Base-by-base conservation (phyloP, 2,888 invertebrate species). In the Ganaspis brasiliensis region DNA sequence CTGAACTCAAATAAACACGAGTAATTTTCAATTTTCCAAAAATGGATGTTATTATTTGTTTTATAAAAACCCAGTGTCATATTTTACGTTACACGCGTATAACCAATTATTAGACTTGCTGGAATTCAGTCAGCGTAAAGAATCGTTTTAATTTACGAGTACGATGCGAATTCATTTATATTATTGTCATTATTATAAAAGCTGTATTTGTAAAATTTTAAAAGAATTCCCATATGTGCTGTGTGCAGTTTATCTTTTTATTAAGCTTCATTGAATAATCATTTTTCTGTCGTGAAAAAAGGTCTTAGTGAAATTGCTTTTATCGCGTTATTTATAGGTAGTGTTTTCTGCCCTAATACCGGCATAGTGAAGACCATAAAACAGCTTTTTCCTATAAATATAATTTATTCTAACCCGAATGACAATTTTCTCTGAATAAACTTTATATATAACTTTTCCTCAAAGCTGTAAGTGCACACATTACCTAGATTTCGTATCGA, bases 351-450 rank as follows among this genome's bases (percentile, higher is more conserved):
- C 21, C 63, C 45, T 24, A 45, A 67, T 67, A 19, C 24, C 14
- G 14, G 14, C 24, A 21, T 45, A 67, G 45, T 9, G 1, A 1
- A 8, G 67, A 67, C 61, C 8, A 67, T 67, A 45, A 45, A 67
- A 67, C n/a, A 40, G 9, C 24, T 67, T 12, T 40, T 45, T n/a
- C 26, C 24, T 26, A 67, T 45, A 26, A 26, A 45, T 45, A 19
- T 63, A 21, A 21, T 63, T 37, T 40, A 63, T 63, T 37, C 21
- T 19, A 24, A 67, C 24, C 67, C 37, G 24, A 67, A 45, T n/a
- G 67, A 26, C 26, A 67, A 67, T 67, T 67, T 67, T 45, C 45
- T 14, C 6, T 67, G 45, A n/a, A 67, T 67, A 67, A 67, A 67
- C 67, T n/a, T 67, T 45, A 67, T 24, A n/a, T 24, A 45, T 67